Evolutionary conservation across 1,140 invertebrate genomes (phyloP).

Genomic region (Lepidurus couesii): DNA sequence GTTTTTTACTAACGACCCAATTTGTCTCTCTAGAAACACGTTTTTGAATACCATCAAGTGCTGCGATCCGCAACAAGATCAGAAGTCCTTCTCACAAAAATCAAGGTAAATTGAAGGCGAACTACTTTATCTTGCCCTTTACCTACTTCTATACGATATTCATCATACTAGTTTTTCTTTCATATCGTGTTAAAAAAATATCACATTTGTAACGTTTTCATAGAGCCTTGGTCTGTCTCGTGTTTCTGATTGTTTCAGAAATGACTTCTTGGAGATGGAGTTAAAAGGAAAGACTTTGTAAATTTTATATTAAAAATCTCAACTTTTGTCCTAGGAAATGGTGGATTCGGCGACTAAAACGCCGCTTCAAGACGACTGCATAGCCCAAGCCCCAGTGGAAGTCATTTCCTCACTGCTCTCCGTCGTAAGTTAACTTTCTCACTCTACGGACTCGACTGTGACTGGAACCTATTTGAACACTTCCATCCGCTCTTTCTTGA

Average conservation of each 20-base stretch:
- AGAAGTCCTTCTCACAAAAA: conserved; percentile 73
- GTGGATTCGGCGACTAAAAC: conserved; percentile 71
- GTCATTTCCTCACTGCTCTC: conserved; percentile 64
- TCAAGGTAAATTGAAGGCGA: conserved; percentile 55
- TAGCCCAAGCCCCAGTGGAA: conserved; percentile 66
- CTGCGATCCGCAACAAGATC: conserved; percentile 60
- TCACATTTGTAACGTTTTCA: no score
- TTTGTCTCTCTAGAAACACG: conserved; percentile 60
- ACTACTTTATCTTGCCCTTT: conserved; percentile 29
- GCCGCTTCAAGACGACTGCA: conserved; percentile 70
- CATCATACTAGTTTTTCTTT: no score
- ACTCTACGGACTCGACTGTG: neutral
- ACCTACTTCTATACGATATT: neutral
- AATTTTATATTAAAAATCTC: neutral
- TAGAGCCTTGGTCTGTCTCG: no score
- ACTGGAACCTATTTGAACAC: conserved; percentile 39
- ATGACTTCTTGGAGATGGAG: no score
- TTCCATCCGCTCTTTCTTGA: neutral
- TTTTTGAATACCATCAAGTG: conserved; percentile 68
- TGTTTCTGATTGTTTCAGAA: no score
- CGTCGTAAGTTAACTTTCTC: conserved; percentile 45
- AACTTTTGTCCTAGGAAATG: conserved; percentile 56
- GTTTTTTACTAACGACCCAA: conserved; percentile 26
- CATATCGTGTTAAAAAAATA: no score
- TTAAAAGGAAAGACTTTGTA: no score